These are phyloP conservation scores for Ophion ventricosus DNA, from an alignment of 2,888 invertebrate genomes.

Conservation along the genomic window DNA sequence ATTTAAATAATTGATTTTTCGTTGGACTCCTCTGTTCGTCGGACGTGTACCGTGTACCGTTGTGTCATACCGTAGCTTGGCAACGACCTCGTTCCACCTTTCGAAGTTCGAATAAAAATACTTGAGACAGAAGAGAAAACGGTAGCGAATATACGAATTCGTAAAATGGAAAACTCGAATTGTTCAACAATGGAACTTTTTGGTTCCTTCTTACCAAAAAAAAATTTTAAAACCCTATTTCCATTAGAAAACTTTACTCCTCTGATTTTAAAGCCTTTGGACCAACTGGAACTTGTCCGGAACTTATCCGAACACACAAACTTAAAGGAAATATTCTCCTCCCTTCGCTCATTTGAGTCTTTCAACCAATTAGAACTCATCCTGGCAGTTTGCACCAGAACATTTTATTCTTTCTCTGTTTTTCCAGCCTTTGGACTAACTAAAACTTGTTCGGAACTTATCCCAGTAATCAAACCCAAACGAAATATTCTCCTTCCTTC, in stretches of 20 bases:
- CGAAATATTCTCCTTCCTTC: neutral
- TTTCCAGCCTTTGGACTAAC: neutral
- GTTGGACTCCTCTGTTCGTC: constrained; percentile 8
- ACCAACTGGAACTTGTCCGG: neutral
- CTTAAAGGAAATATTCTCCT: neutral
- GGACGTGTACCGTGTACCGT: constrained; percentile 8
- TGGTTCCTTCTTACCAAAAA: no score
- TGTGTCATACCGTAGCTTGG: constrained; percentile 24
- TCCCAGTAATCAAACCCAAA: neutral
- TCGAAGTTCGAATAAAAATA: constrained; percentile 15
- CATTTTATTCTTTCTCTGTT: neutral
- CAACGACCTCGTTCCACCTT: constrained; percentile 52
- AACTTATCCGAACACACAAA: neutral
- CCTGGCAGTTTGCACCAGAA: no score
- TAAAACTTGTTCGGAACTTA: neutral
- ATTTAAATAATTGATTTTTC: constrained; percentile 61
- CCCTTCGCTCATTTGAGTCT: neutral
- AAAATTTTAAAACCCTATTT: no score
- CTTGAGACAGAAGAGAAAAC: neutral
- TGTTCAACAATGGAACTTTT: neutral
- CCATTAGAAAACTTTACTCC: no score
- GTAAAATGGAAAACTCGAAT: neutral
- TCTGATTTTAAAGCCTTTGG: neutral
- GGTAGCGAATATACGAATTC: neutral
- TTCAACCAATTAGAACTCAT: neutral